Evolutionary conservation across 2,113 vertebrate genomes (phyloP), one percentile per base, ranked within the genome.

Genomic region (Chaenogobius annularis): DNA sequence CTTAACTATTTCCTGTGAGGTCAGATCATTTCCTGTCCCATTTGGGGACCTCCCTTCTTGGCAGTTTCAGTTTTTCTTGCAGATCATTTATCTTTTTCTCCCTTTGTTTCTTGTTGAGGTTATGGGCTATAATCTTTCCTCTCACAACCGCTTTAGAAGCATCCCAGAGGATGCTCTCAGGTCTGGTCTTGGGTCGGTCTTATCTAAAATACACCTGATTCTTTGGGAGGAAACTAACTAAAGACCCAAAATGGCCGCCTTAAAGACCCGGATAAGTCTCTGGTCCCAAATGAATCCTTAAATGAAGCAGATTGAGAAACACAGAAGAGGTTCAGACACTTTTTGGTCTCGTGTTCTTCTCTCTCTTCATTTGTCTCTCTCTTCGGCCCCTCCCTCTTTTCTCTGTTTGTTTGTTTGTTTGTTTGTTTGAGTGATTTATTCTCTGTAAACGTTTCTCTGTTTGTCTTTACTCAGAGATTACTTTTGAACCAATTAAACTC

Each of bases 201-300:
- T 94, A 94, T 94, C 93, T 93, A 93, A 93, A n/a, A n/a, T n/a
- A n/a, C n/a, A n/a, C n/a, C n/a, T n/a, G n/a, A 94, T 94, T 92
- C 93, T 83, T 83, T 91, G 87, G 83, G 87, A 90, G 86, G 91
- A 93, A 91, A 91, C 92, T 89, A 85, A 86, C 81, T 91, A 81
- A 80, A 90, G n/a, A 92, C 92, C 93, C 93, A 93, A 93, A 93
- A 92, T 92, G 91, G 90, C 77, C 81, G 79, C 91, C 91, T 90
- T 94, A 93, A 93, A 93, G 92, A 93, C 91, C 84, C 92, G n/a
- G 93, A 94, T 93, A 94, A 19, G 93, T 92, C 85, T 89, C 75
- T n/a, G 83, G 83, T 67, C 35, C 35, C 85, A 83, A 84, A 89
- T 89, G 92, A 93, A 94, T 94, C 92, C 92, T 83, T 89, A 94